A percentile compares a stretch with the other conserved stretches of the same genome.
phyloP scores from a whole-genome alignment of 2,113 vertebrate genomes.

The Ctenomys sociabilis region DNA sequence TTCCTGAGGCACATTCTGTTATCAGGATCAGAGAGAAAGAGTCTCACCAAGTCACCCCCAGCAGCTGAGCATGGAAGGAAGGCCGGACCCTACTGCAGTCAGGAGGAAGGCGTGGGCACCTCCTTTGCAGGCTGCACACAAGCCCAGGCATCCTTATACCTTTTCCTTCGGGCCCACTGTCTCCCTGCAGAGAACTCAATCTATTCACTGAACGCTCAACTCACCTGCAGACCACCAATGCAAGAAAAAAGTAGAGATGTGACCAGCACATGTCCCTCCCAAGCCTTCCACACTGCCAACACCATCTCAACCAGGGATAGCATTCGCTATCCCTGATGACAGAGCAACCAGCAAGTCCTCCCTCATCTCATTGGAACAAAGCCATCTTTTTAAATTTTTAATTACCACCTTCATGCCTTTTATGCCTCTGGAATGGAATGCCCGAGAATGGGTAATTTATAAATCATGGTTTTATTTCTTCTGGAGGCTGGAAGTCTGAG shows the following conservation, averaged over 20 bases:
- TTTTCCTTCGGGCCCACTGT: not conserved
- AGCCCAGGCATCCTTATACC: not conserved
- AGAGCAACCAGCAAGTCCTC: not conserved
- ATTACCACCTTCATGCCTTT: not conserved
- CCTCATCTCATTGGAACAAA: not conserved
- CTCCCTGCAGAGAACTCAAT: not conserved
- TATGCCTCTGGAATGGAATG: not conserved
- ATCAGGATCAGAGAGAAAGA: not conserved
- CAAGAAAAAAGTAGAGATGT: not conserved
- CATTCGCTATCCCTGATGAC: not conserved
- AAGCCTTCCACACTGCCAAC: not conserved
- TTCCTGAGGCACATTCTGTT: slow-evolving; percentile 39
- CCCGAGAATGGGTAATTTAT: not conserved
- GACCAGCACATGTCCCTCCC: not conserved
- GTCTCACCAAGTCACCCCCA: not conserved
- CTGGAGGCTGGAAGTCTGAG: not conserved
- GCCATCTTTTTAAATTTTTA: not conserved
- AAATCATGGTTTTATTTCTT: not conserved
- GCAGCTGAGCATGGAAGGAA: not conserved
- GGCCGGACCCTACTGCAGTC: not conserved
- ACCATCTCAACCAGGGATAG: not conserved
- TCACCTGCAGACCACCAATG: not conserved
- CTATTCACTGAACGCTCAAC: not conserved
- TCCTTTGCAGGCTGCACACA: not conserved
- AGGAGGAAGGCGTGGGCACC: not conserved